Evolutionary conservation across 2,888 invertebrate species (phyloP).

Genomic region (Neelides folsomi): DNA sequence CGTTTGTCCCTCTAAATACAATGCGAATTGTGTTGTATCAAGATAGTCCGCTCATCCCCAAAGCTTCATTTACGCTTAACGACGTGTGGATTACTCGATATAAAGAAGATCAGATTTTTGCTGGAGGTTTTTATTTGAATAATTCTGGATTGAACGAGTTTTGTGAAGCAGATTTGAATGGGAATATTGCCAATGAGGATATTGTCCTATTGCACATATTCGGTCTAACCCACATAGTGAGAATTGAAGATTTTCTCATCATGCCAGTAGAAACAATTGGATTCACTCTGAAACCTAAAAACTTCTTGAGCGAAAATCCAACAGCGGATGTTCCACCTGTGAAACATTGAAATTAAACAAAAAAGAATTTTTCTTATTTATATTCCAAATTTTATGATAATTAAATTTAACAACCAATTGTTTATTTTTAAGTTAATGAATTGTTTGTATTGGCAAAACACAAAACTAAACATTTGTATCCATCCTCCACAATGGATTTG

Average conservation of each 20-base stretch:
- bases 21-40: slow-evolving; percentile 1
- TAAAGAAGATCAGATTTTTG: slow-evolving; percentile 15
- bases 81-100: slow-evolving; percentile 19
- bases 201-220: slow-evolving; percentile 21
- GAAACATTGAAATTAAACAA: no score
- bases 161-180: slow-evolving; percentile 5
- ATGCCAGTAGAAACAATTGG: slow-evolving; percentile 13
- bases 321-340: slow-evolving; percentile 40
- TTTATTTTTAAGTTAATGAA: no score
- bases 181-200: slow-evolving; percentile 11
- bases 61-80: slow-evolving; percentile 12
- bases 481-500: no score
- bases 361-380: no score
- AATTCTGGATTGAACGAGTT: slow-evolving; percentile 17
- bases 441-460: no score
- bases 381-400: no score
- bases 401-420: no score
- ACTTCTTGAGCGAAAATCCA: slow-evolving; percentile 20
- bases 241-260: slow-evolving; percentile 16
- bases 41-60: slow-evolving; percentile 12
- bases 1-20: no score
- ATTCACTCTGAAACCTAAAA: slow-evolving; percentile 14
- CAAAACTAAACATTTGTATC: no score
- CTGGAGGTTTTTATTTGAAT: slow-evolving; percentile 17
- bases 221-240: slow-evolving; percentile 15